Evolutionary conservation across 1,140 invertebrate species (phyloP), one percentile per base, ranked within the genome.

Genomic region (Stegodyphus dumicola): DNA sequence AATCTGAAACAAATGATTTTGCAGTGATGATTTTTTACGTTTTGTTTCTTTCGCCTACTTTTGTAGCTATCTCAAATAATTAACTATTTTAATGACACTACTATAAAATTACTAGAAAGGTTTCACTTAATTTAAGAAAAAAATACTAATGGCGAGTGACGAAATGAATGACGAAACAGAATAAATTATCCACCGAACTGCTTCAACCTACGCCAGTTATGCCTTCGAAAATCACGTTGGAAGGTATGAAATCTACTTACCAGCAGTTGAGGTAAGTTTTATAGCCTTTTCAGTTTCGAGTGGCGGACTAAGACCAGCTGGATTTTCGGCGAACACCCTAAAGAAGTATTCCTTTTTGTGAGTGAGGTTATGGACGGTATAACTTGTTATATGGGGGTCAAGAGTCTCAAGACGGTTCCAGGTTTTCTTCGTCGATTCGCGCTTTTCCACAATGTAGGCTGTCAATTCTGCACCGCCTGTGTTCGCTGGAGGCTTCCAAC

Each of bases 381-480:
- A 95, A 88, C 94, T 93, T 56, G 93, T 92, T 6, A 94, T 93
- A 80, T 94, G 94, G 15, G 96, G 93, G 86, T 96, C 94, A 15
- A 97, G 91, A 2, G 95, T 97, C 7, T 94, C 94, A 33, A 98
- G 94, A 91, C 97, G 97, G 54, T 95, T 95, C 98, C 98, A 99
- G 88, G 93, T 94, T 53, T 94, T 93, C 66, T 92, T 93, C 69
- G 91, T 92, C 87, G 93, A 93, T 87, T 92, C 93, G 92, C 94
- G 95, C 92, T 95, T 97, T 92, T 99, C 98, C 86, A 99, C 94
- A 51, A 98, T 93, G 91, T 99, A 99, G 77, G 83, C 95, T 86
- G 95, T 97, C 33, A 99, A 92, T 89, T 95, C 94, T 77, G 94
- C 94, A 87, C 97, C 97, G 88, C 97, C 97, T 85, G 94, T 95